Conservation (phyloP, 1,140 invertebrate species). For the Pemphigus obesinymphae region DNA sequence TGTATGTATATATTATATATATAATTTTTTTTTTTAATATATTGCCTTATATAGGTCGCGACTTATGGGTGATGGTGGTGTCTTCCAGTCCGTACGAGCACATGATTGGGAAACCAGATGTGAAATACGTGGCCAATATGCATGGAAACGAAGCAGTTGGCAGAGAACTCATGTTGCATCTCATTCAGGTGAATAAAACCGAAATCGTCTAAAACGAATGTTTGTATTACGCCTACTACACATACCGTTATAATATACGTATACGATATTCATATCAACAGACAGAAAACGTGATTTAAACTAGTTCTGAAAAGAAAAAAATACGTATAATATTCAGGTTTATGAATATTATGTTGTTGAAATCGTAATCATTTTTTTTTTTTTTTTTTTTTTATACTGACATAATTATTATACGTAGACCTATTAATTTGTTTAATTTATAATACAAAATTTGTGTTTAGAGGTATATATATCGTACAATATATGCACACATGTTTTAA, state of each 20-base stretch:
- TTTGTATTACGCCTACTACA: neutral
- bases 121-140: conserved; percentile 88
- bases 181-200: conserved; percentile 64
- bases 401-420: too few relatives aligned
- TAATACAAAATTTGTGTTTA: too few relatives aligned
- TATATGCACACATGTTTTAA: too few relatives aligned
- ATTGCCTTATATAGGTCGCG: conserved; percentile 62
- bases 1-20: neutral
- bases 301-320: neutral
- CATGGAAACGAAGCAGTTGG: conserved; percentile 88
- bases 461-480: too few relatives aligned
- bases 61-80: conserved; percentile 93
- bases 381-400: too few relatives aligned
- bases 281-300: too few relatives aligned
- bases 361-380: too few relatives aligned
- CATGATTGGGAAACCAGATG: conserved; percentile 85
- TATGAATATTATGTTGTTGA: too few relatives aligned
- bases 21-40: too few relatives aligned
- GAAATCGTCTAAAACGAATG: neutral
- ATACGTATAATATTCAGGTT: too few relatives aligned
- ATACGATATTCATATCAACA: neutral
- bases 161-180: conserved; percentile 77
- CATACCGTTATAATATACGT: neutral
- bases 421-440: too few relatives aligned
- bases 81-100: conserved; percentile 83